Base-by-base conservation (phyloP, 1,140 invertebrate genomes). In the Habropoda laboriosa region DNA sequence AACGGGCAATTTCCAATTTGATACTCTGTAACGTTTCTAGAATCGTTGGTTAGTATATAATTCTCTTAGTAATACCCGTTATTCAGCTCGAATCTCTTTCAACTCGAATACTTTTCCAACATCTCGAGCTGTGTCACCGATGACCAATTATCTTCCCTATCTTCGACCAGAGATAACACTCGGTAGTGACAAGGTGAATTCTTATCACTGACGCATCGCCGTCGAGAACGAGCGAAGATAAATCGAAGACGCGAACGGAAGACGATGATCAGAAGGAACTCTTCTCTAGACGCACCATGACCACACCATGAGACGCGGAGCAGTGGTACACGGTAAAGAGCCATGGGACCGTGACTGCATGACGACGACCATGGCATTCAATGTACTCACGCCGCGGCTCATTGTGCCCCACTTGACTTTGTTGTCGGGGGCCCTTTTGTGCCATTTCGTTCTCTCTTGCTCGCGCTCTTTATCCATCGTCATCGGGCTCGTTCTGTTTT, bases 341-440 rank as follows among this genome's bases (percentile, higher is more conserved):
- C 70, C 85, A 86, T 86, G 83, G 83, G 83, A 83, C 83, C 83
- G 68, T 86, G 80, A 82, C 80, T 82, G 53, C 60, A 67, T 40
- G 73, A 74, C n/a, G 75, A 90, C 87, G 82, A 80, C 79, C 78
- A 80, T 79, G 87, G 88, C 88, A 90, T 91, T 91, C 90, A 90
- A 91, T 89, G 87, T 91, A 91, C 89, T 90, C 89, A 88, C 83
- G 89, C 90, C 89, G 87, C 88, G 90, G 82, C 90, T 92, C 90
- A 92, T 92, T 92, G 91, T 91, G 85, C 87, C 91, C 90, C 90
- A 92, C 90, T 92, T 92, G 91, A 92, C 90, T 91, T 91, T 92
- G 90, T 91, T 91, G 90, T 90, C 89, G 88, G 89, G n/a, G 88
- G 73, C 86, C 85, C 86, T 90, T 91, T 90, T 91, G 90, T 89